Evolutionary conservation across 2,113 vertebrate genomes (phyloP).

Genomic region (Myrmecobius fasciatus): DNA sequence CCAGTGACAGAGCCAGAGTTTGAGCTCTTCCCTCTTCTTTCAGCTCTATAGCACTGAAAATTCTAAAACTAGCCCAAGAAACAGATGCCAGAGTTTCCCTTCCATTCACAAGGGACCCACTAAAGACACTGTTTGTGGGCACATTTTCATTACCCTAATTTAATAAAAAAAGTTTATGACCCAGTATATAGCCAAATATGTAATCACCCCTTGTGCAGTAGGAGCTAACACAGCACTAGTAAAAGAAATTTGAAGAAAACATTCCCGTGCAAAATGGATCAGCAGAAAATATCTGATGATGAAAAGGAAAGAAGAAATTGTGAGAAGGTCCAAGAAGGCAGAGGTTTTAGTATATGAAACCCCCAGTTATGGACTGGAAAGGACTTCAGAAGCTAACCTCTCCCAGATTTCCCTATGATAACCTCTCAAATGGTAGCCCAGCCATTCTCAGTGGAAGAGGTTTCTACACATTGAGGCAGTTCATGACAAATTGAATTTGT

Average conservation of each 20-base stretch:
- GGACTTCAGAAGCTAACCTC: neutral
- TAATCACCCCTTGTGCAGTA: neutral
- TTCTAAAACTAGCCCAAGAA: neutral
- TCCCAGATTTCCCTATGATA: neutral
- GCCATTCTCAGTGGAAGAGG: neutral
- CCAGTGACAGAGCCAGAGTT: neutral
- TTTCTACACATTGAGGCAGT: neutral
- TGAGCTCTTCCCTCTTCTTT: neutral
- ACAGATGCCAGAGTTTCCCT: neutral
- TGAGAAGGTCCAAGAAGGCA: neutral
- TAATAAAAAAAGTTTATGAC: conserved; percentile 5
- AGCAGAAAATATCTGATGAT: neutral
- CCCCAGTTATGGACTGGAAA: neutral
- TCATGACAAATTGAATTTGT: neutral
- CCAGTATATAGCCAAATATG: neutral
- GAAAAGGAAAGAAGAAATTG: neutral
- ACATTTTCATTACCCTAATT: neutral
- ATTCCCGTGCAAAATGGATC: neutral
- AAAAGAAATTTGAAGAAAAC: neutral
- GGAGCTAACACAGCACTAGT: neutral
- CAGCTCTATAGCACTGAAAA: neutral
- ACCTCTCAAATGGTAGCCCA: neutral
- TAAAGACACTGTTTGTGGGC: conserved; percentile 1
- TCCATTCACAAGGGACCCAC: neutral
- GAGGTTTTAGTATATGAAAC: neutral